These are phyloP conservation scores for Entelurus aequoreus DNA, from an alignment of 2,113 vertebrate genomes.

Conservation along the genomic window DNA sequence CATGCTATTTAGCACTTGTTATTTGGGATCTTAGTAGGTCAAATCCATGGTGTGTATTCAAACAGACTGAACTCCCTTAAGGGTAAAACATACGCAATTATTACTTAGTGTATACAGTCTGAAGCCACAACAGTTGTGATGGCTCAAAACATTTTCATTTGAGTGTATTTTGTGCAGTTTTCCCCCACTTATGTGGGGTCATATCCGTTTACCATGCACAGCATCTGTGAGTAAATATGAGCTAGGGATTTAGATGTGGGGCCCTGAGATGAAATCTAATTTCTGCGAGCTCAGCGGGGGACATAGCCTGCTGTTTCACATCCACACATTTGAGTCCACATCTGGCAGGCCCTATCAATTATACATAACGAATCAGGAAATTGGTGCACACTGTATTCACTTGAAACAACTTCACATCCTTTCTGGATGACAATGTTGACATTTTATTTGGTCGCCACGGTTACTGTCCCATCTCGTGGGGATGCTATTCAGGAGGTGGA, in stretches of 20 bases:
- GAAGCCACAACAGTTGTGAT: constrained; percentile 20
- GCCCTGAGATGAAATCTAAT: constrained; percentile 65
- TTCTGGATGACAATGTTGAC: constrained; percentile 16
- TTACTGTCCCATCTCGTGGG: constrained; percentile 27
- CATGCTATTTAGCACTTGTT: too few species aligned
- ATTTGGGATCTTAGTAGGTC: too few species aligned
- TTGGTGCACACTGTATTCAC: constrained; percentile 38
- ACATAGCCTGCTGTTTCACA: constrained; percentile 56
- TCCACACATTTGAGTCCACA: constrained; percentile 57
- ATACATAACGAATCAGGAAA: constrained; percentile 55
- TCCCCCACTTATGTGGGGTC: constrained; percentile 45
- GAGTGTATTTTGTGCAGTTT: constrained; percentile 52
- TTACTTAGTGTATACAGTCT: constrained; percentile 4
- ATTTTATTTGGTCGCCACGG: constrained; percentile 34
- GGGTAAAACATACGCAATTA: not conserved
- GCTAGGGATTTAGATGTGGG: constrained; percentile 65
- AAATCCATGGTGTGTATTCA: not conserved
- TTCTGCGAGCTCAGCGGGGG: constrained; percentile 51
- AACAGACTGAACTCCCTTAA: constrained; percentile 1
- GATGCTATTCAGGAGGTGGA: constrained; percentile 37
- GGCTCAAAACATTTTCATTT: constrained; percentile 59
- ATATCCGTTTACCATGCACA: constrained; percentile 60
- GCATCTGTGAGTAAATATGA: constrained; percentile 68
- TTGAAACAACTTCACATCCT: constrained; percentile 15
- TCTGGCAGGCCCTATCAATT: constrained; percentile 62